Percentiles rank a stretch among this genome's conserved stretches.
Evolutionary conservation across 2,888 invertebrate genomes (phyloP).

Genomic region (Caenorhabditis drosophilae): DNA sequence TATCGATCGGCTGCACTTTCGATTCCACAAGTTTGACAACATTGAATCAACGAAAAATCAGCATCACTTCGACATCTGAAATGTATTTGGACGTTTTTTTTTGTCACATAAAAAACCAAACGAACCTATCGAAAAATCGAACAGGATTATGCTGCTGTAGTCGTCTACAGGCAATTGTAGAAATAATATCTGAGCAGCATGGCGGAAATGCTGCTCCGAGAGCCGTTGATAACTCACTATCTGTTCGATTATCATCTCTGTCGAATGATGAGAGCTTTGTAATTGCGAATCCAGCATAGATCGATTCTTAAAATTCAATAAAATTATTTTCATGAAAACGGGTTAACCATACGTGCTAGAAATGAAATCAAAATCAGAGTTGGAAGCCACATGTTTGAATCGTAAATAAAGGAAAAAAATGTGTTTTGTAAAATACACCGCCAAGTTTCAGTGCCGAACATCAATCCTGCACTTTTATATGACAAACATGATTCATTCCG

Average conservation of each 20-base stretch:
- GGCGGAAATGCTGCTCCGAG: constrained; percentile 52
- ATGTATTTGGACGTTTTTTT: too few relatives aligned
- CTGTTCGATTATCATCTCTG: constrained; percentile 26
- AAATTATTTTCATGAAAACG: background rate
- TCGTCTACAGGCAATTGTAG: constrained; percentile 54
- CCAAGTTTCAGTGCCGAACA: background rate
- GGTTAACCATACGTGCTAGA: background rate
- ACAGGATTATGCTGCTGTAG: constrained; percentile 50
- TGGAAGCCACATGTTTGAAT: background rate
- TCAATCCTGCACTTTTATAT: constrained; percentile 36
- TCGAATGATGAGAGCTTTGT: constrained; percentile 14
- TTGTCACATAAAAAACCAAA: background rate
- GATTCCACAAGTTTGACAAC: constrained; percentile 61
- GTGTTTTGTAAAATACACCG: background rate
- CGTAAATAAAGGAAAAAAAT: too few relatives aligned
- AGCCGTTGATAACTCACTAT: constrained; percentile 42
- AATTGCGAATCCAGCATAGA: constrained; percentile 29
- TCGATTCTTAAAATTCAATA: constrained; percentile 12
- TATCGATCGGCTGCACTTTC: constrained; percentile 57
- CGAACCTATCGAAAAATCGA: constrained; percentile 49
- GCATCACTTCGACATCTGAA: constrained; percentile 49
- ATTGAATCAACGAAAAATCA: constrained; percentile 63
- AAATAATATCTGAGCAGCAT: constrained; percentile 55
- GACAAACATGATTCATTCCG: constrained; percentile 30
- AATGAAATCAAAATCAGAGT: background rate